These are phyloP conservation scores for Aricia agestis DNA, from an alignment of 1,140 invertebrate genomes.

Conservation along the genomic window DNA sequence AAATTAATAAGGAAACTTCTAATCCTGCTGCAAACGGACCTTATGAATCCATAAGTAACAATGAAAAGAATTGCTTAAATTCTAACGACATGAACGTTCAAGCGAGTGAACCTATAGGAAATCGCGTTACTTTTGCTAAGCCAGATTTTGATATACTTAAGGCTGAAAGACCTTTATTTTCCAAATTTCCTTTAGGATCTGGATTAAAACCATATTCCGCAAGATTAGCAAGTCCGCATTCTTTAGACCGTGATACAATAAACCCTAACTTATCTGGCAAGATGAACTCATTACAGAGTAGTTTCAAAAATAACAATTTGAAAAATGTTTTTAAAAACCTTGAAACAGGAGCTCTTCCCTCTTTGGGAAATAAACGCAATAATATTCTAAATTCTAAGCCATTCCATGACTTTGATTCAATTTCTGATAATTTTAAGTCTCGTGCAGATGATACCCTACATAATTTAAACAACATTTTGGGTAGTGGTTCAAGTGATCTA, in stretches of 20 bases:
- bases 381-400: constrained; percentile 13
- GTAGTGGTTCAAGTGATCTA: constrained; percentile 24
- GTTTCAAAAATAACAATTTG: not conserved
- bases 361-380: constrained; percentile 11
- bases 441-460: constrained; percentile 25
- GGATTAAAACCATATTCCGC: constrained; percentile 35
- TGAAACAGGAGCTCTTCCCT: not conserved
- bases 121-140: constrained; percentile 26
- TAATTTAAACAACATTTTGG: constrained; percentile 27
- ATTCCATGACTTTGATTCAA: constrained; percentile 7
- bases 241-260: constrained; percentile 35
- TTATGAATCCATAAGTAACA: not conserved
- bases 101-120: constrained; percentile 14
- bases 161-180: constrained; percentile 21
- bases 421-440: constrained; percentile 27
- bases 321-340: constrained; percentile 1
- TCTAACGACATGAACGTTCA: constrained; percentile 14
- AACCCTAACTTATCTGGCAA: constrained; percentile 26
- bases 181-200: constrained; percentile 23
- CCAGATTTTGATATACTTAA: constrained; percentile 35
- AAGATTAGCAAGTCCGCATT: constrained; percentile 38
- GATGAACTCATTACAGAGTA: not conserved
- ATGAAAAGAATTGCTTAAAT: not conserved
- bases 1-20: not conserved
- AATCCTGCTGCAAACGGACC: not conserved